Base-by-base conservation (phyloP, 1,140 invertebrate genomes). In the Monomorium pharaonis region DNA sequence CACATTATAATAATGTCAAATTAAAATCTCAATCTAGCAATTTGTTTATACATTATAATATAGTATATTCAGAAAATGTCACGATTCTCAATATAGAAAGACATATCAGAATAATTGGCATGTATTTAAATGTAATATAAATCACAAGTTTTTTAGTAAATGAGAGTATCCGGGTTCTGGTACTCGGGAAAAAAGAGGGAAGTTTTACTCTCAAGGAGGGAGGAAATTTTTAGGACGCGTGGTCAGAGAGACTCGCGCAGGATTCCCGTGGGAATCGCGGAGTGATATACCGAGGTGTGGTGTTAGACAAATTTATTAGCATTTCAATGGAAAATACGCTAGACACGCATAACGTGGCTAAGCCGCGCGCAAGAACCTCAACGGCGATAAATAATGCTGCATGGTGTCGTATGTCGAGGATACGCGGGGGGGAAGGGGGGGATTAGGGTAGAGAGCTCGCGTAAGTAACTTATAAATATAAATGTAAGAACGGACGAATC, bases 301-400 rank as follows among this genome's bases (percentile, higher is more conserved):
- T 69, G 65, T 42, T 24, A 9, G 33, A 30, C 7, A 54, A 89
- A 89, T 89, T 89, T 89, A 89, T 89, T 84, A 89, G 76, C 84
- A 86, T 89, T 72, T 89, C 70, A 86, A 76, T 89, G 75, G 37
- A 86, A 89, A 74, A 86, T 80, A 49, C 47, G 54, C 37, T 70
- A 62, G 42, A 78, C 60, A 60, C 30, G 47, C 47, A 56, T 56
- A 27, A 65, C 33, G 49, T 63, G 24, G n/a, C 44, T 72, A 30
- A 74, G 54, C 63, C 58, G 33, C 16, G 63, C n/a, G 7, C 33
- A 44, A 42, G 62, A n/a, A 63, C 30, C 5, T 12, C 72, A 27
- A 58, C 49, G 37, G 37, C 72, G 37, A 89, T 88, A 88, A 89
- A 89, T 88, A 80, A 88, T 24, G 37, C 21, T 44, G 21, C 24